These are phyloP conservation scores for Heteromormyrus szaboi DNA, from an alignment of 2,797 vertebrate species.

Conservation along the genomic window DNA sequence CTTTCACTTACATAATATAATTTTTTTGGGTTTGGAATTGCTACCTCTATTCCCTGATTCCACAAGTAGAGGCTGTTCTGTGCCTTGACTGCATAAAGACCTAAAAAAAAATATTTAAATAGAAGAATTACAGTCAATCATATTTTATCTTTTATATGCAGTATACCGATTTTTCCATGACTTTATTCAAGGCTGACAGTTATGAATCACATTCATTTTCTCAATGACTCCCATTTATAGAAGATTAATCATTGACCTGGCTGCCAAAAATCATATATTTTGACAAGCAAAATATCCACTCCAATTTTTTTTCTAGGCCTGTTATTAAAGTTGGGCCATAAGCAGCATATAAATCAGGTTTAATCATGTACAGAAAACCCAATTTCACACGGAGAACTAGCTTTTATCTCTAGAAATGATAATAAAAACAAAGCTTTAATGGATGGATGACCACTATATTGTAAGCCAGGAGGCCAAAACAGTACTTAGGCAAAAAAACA, in stretches of 20 bases:
- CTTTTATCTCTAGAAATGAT: constrained; percentile 7
- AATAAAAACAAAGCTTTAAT: constrained; percentile 6
- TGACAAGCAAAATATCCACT: constrained; percentile 3
- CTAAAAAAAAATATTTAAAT: background rate
- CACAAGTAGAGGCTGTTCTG: constrained; percentile 1
- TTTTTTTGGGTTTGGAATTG: background rate
- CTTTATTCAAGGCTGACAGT: constrained; percentile 1
- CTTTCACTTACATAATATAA: background rate
- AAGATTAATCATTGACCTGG: constrained; percentile 10
- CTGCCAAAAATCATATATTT: constrained; percentile 12
- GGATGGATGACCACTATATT: background rate
- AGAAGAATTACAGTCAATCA: constrained; percentile 8
- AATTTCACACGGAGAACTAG: background rate
- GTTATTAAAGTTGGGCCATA: background rate
- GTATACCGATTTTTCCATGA: background rate
- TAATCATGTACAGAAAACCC: constrained; percentile 4
- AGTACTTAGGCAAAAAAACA: constrained; percentile 4
- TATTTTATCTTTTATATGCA: constrained; percentile 4
- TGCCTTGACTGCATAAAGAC: background rate
- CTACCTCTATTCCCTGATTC: background rate
- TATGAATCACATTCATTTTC: constrained; percentile 9
- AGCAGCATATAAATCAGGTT: constrained; percentile 2
- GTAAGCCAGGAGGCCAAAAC: background rate
- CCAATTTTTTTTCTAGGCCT: background rate
- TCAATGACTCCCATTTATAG: background rate